phyloP scores from a whole-genome alignment of 53 echinoderm and acorn worm species.

The Pentamera pediparva region DNA sequence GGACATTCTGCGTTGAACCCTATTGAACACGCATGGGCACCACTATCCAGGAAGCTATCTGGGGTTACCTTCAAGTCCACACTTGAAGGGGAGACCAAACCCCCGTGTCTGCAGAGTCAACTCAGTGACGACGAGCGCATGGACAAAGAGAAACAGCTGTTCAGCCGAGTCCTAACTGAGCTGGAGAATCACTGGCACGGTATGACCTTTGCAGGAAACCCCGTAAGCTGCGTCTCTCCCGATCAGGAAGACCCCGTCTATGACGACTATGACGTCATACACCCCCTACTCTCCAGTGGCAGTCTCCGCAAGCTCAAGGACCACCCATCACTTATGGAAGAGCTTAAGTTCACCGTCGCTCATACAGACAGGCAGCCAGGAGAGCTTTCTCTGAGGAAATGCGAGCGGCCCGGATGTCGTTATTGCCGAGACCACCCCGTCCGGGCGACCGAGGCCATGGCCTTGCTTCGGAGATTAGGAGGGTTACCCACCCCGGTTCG shows the following conservation, averaged over 20 bases:
- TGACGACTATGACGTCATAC: background rate
- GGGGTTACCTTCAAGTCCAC: background rate
- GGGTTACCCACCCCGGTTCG: background rate
- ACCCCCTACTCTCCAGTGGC: background rate
- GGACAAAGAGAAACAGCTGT: background rate
- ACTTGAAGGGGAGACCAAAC: background rate
- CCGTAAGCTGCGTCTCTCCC: background rate
- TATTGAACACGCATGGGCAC: background rate
- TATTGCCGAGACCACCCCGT: background rate
- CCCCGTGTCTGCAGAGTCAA: background rate
- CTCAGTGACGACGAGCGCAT: background rate
- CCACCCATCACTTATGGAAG: background rate
- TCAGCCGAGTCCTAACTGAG: background rate
- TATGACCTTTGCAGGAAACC: background rate
- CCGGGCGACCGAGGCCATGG: background rate
- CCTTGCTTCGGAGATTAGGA: background rate
- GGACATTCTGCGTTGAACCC: slow-evolving; percentile 1
- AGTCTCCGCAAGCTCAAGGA: background rate
- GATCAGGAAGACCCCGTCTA: background rate
- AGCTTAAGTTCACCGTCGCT: background rate
- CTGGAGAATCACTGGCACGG: background rate
- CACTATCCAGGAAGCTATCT: background rate
- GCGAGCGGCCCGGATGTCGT: background rate
- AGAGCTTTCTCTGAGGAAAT: background rate
- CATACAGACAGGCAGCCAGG: background rate